Evolutionary conservation across 2,797 vertebrate species (phyloP).

Genomic region (Aldrovandia affinis): DNA sequence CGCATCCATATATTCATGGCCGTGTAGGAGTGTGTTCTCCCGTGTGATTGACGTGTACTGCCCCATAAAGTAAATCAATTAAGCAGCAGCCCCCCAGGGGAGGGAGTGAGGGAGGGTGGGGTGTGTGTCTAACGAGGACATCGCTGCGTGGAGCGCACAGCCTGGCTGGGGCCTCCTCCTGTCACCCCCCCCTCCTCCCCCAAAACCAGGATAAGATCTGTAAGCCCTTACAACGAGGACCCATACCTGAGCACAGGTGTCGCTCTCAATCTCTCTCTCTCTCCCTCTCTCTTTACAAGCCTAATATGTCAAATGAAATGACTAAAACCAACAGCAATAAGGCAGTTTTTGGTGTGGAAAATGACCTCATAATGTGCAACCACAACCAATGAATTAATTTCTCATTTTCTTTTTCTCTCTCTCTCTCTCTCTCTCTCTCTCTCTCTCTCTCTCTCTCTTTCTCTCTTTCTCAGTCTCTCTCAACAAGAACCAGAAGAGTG

Average conservation of each 20-base stretch:
- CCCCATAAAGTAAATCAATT: slow-evolving; percentile 75
- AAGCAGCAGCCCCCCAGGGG: slow-evolving; percentile 62
- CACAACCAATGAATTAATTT: not conserved
- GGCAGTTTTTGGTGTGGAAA: too few species aligned
- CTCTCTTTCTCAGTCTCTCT: not conserved
- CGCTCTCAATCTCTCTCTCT: not conserved
- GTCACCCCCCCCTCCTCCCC: slow-evolving; percentile 51
- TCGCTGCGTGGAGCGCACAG: slow-evolving; percentile 19
- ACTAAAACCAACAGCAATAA: too few species aligned
- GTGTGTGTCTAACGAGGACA: not conserved
- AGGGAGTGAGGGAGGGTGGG: not conserved
- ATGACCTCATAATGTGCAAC: not conserved
- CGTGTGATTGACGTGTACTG: slow-evolving; percentile 60
- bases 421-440: not conserved
- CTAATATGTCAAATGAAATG: too few species aligned
- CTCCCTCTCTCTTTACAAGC: not conserved
- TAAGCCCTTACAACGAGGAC: slow-evolving; percentile 46
- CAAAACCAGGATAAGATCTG: slow-evolving; percentile 61
- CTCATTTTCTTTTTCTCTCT: not conserved
- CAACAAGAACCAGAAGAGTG: slow-evolving; percentile 18
- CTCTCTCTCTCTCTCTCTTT: not conserved
- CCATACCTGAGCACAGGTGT: not conserved
- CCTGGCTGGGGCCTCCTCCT: slow-evolving; percentile 52
- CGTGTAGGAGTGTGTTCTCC: not conserved
- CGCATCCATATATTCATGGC: slow-evolving; percentile 40